Evolutionary conservation across 2,113 vertebrate species (phyloP).

Genomic region (Clarias magur): DNA sequence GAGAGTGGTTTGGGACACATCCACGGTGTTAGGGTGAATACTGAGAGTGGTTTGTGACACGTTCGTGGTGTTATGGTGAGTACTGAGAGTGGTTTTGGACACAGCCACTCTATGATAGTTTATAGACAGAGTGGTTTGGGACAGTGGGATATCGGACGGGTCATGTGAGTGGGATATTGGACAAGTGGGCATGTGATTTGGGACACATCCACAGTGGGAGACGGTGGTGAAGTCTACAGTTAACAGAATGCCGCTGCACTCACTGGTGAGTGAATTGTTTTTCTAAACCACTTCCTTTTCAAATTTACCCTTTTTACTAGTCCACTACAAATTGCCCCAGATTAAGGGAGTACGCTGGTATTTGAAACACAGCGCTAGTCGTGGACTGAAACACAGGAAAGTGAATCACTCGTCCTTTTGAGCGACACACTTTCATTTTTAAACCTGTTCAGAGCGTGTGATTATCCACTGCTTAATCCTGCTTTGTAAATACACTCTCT

Average conservation of each 20-base stretch:
- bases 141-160: neutral
- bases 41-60: neutral
- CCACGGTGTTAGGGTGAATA: neutral
- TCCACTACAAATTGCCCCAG: neutral
- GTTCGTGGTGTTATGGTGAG: neutral
- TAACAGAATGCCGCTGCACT: neutral
- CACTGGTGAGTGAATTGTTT: neutral
- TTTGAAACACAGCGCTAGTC: neutral
- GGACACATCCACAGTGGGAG: neutral
- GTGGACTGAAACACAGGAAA: neutral
- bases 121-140: neutral
- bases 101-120: neutral
- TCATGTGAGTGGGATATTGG: neutral
- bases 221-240: neutral
- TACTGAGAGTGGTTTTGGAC: neutral
- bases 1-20: neutral
- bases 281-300: neutral
- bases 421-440: conserved; percentile 5
- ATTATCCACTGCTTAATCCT: conserved; percentile 1
- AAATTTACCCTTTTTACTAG: neutral
- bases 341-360: neutral
- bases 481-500: conserved; percentile 15
- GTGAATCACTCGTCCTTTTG: neutral
- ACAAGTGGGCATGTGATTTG: neutral
- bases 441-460: neutral